Conservation (phyloP, 2,113 vertebrate genomes). For the Anolis carolinensis region DNA sequence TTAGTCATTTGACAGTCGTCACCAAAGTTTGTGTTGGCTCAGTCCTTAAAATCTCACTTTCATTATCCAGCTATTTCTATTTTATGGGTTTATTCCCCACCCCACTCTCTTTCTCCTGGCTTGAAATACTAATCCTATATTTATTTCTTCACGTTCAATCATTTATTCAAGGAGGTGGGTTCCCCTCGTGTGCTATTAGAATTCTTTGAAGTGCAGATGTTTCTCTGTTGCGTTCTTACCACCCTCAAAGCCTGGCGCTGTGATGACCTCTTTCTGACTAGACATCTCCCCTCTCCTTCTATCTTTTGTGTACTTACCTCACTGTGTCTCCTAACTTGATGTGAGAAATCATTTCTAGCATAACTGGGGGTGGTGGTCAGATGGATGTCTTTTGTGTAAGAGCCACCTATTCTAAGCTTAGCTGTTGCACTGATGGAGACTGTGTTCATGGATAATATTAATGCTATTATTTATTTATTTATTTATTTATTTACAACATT, state of each 20-base stretch:
- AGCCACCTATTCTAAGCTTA: neutral
- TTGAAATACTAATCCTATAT: constrained; percentile 6
- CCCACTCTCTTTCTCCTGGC: neutral
- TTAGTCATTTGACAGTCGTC: neutral
- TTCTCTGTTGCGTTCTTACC: neutral
- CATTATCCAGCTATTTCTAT: neutral
- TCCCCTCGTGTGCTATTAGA: neutral
- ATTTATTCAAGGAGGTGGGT: neutral
- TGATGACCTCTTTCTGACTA: constrained; percentile 13
- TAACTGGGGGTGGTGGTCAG: neutral
- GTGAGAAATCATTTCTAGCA: neutral
- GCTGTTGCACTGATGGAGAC: neutral
- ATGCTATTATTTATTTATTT: too few relatives aligned
- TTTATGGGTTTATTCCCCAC: neutral
- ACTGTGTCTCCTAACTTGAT: neutral
- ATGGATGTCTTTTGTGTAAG: neutral
- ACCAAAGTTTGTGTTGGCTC: constrained; percentile 20
- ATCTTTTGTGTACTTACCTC: neutral
- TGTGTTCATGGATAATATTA: neutral
- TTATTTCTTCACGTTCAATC: neutral
- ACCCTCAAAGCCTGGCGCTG: neutral
- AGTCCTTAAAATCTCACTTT: neutral
- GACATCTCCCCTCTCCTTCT: neutral
- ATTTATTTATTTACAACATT: too few relatives aligned
- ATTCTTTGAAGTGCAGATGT: neutral